Evolutionary conservation across 2,888 invertebrate species (phyloP), one percentile per base, ranked within the genome.

Genomic region (Mesoligia furuncula): DNA sequence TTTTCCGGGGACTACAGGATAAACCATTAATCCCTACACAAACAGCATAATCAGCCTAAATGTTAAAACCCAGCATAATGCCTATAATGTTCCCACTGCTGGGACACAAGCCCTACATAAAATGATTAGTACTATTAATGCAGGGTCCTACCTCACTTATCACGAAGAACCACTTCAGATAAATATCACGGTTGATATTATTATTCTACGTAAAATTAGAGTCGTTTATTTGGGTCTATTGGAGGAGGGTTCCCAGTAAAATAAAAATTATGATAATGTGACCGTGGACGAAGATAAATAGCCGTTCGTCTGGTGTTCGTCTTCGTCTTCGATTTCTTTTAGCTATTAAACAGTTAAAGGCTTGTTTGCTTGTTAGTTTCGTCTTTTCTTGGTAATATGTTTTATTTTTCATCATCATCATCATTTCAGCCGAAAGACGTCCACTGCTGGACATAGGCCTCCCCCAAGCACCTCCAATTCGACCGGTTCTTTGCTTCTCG

Each of bases 111-210:
- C 20, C 48, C 17, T 7, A 20, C 7, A 48, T 48, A 2, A 17
- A 20, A 48, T 48, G 20, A 20, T 48, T 48, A 17, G 17, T 48
- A 77, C 48, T 17, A 77, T 27, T 31, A 39, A 77, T 75, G 31
- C 42, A 54, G 7, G 27, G 20, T n/a, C 20, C 17, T 0, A 9
- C 24, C n/a, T 31, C 2, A 64, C 64, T 9, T 20, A 1, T 59
- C 73, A 78, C 45, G 64, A 73, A 8, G 36, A 42, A n/a, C 59
- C 65, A 51, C 77, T 75, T 57, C 42, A 31, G 24, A 76, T 76
- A 42, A 36, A 48, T 54, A 42, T 27, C 51, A 62, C 27, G 64
- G 48, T 24, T 42, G n/a, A n/a, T 68, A 45, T 48, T 83, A 59
- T 36, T 51, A 54, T 57, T 66, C 11, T 13, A 65, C 11, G 20